Evolutionary conservation across 2,797 vertebrate species (phyloP), one percentile per base, ranked within the genome.

Genomic region (Sebastes jordani): DNA sequence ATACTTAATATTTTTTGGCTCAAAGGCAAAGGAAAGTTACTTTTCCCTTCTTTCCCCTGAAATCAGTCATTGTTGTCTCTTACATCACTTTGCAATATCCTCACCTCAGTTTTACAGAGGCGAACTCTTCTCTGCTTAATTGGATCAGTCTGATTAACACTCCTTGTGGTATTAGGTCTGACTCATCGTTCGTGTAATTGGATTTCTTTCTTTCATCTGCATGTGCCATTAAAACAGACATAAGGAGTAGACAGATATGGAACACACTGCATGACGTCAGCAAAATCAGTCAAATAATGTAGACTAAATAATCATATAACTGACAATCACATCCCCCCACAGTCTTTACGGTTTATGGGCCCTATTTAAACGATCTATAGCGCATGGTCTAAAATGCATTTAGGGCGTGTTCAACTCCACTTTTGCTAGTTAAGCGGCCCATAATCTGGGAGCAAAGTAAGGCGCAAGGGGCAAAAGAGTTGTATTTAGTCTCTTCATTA

Each of bases 141-240:
- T 76, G 69, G 68, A 81, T 67, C 23, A 54, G 38, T 61, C 59
- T 76, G 42, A 81, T 78, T 67, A 78, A 62, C 63, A 30, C 36
- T 66, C 34, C 23, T 30, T 27, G 56, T 76, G 46, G 30, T 78
- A 30, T 74, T 62, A 58, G 20, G 32, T 49, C 66, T 72, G 78
- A 73, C 25, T 79, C 54, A 69, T 76, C 10, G 5, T 58, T 83
- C 46, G 20, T 67, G 7, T 78, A 63, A 74, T 68, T 76, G 18
- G 32, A 58, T 78, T 70, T 27, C 25, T 60, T 10, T 22, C 23
- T 34, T 18, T 73, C 25, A 11, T 67, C 32, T 49, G 22, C 11
- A 7, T 18, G 3, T 56, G 71, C 30, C 27, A 30, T 61, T 65
- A 42, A 69, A 84, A 42, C n/a, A 63, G 14, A 20, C 6, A 27